Conservation (phyloP, 64 coral and sea anemone genomes). For the Cladopsammia gracilis region DNA sequence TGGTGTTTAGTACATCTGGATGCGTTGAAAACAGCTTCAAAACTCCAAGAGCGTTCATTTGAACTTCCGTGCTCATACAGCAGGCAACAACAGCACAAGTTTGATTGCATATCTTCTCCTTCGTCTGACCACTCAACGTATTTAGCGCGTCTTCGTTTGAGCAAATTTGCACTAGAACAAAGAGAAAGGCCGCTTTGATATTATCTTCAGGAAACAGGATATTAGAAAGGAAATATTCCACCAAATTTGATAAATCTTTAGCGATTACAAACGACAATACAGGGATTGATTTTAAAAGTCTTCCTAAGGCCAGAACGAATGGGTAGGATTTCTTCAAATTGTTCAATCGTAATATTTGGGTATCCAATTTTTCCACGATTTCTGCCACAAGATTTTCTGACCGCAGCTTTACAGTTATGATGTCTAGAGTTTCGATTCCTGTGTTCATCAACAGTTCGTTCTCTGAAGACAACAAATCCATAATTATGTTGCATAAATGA, state of each 20-base stretch:
- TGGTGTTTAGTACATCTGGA: background rate
- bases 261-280: conserved; percentile 64
- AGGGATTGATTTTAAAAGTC: conserved; percentile 58
- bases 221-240: conserved; percentile 71
- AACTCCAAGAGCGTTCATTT: conserved; percentile 55
- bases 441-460: conserved; percentile 61
- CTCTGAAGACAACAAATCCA: conserved; percentile 58
- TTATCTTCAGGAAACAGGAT: conserved; percentile 77
- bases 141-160: conserved; percentile 25
- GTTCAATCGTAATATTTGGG: conserved; percentile 43
- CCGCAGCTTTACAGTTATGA: conserved; percentile 60
- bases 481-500: conserved; percentile 68
- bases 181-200: conserved; percentile 68
- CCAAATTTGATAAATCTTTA: conserved; percentile 35
- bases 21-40: conserved; percentile 14
- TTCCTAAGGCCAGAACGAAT: conserved; percentile 71
- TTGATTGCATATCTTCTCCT: conserved; percentile 28
- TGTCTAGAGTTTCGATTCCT: conserved; percentile 69
- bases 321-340: conserved; percentile 85
- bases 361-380: conserved; percentile 69
- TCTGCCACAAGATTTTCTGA: conserved; percentile 71
- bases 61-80: background rate
- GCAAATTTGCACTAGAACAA: conserved; percentile 55
- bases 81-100: conserved; percentile 25
- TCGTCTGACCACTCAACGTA: conserved; percentile 11